Base-by-base conservation (phyloP, 2,888 invertebrate genomes). In the Pheosia tremula region DNA sequence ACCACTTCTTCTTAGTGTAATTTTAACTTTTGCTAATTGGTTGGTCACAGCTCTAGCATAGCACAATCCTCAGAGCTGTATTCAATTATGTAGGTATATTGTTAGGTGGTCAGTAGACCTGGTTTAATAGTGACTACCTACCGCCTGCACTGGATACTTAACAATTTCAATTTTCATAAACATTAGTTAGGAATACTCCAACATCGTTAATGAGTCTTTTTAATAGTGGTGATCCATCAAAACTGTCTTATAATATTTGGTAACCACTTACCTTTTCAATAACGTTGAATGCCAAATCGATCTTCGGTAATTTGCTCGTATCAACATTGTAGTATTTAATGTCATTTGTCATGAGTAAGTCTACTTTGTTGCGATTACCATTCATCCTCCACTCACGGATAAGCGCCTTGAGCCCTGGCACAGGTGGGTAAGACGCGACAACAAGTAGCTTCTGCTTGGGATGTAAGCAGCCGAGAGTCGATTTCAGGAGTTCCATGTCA, bases 361-460 rank as follows among this genome's bases (percentile, higher is more conserved):
- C 53, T 24, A 74, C 58, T 37, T 60, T 58, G 41, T 69, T 74
- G 7, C 53, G 24, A n/a, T 57, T 56, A 0, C 59, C 7, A 11
- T 68, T 68, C 38, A 56, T 66, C 52, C 67, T 66, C 75, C 74
- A 76, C 24, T 60, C 24, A 36, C 65, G 67, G n/a, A 76, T 61
- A 5, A 73, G 60, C 8, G 63, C 62, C 13, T 60, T 68, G 10
- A 73, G 65, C 1, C 75, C 74, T 37, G 63, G 11, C 2, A 71
- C 62, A 4, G 74, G 64, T n/a, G 72, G 74, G 11, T 74, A 68
- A 7, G 63, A 54, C 7, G 75, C 57, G 4, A 73, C 36, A 9
- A 75, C 56, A 8, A 67, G 56, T 0, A 75, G 62, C 13, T 63
- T 64, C 24, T 56, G 67, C 38, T 62, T 57, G 24, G 67, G 6